Base-by-base conservation (phyloP, 2,888 invertebrate species). In the Caenorhabditis plicata region DNA sequence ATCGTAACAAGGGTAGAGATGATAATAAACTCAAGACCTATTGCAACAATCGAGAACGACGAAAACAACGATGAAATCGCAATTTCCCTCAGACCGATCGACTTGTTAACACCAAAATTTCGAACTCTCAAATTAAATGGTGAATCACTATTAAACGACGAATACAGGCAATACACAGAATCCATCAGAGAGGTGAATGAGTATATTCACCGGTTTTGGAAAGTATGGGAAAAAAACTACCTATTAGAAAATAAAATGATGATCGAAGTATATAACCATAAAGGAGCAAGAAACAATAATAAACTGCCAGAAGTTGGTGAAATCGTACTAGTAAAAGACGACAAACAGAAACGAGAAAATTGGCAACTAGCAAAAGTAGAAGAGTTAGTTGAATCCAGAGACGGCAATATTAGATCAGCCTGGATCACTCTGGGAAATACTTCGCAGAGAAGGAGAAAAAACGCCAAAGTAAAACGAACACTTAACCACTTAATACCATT, bases 11-110 rank as follows among this genome's bases (percentile, higher is more conserved):
- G 22, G 4, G 31, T 22, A 3, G 43, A 43, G 32, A 2, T 3
- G 4, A 43, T 43, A 7, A n/a, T 43, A 3, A 43, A 43, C 13
- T 4, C 3, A 43, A 43, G 43, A 43, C 43, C 43, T 3, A 27
- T 42, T 19, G 8, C 42, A 4, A 2, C n/a, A 5, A 11, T 43
- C 2, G 3, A 3, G 5, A 3, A 32, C 3, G 32, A 31, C 9
- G 17, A 7, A 9, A 9, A 20, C 2, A 43, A 11, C 13, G 3
- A 11, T 3, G 23, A 4, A 26, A 4, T 3, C 15, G 20, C 13
- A 4, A 8, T 15, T 15, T 11, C 22, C 9, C 22, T 43, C 3
- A 43, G 43, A 43, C 43, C 43, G 20, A n/a, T 32, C 2, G 19
- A 43, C 4, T 23, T 31, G 5, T 31, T 43, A n/a, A 17, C 13